Evolutionary conservation across 1,140 invertebrate species (phyloP), one percentile per base, ranked within the genome.

Genomic region (Glomeris maerens): DNA sequence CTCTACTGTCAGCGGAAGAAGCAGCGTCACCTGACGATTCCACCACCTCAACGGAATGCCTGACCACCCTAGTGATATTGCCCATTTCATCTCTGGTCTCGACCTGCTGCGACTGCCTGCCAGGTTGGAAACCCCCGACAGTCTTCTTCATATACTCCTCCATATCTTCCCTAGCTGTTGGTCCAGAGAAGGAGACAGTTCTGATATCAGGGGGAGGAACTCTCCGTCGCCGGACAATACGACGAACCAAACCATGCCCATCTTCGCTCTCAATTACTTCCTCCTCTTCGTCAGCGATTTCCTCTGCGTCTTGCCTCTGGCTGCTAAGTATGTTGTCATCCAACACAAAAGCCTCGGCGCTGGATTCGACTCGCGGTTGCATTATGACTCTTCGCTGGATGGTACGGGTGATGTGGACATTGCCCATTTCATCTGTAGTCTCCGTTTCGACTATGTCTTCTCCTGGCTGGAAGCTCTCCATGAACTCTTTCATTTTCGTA

Each of bases 371-470:
- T 22, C 20, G 22, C 45, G 64, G 60, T 53, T 60, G 58, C 13
- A 74, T 57, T 26, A 75, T 65, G 52, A 71, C 63, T 27, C 70
- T 60, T 55, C 64, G 68, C 58, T 73, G 71, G 13, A 74, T 64
- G 2, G 73, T 65, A 47, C 66, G 60, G 50, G 64, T 71, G 13
- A 72, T 59, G 55, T 73, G 70, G 22, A 74, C 63, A 55, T 74
- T 75, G 3, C 73, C 74, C 54, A 65, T 57, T 13, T 61, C 61
- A 58, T 74, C 73, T 0, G 67, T 60, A 52, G 68, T 65, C 58
- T 71, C 60, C 13, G 63, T 66, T 60, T 75, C 70, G 36, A 64
- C 54, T 7, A 69, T 61, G 45, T 72, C 65, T 58, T 74, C 69
- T 14, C 71, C 72, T 41, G 71, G 70, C 44, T 63, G 62, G 57